Percentiles rank a stretch among this genome's conserved stretches.
These are phyloP conservation scores for Distichodus sexfasciatus DNA, from an alignment of 2,797 vertebrate genomes.

Conservation along the genomic window DNA sequence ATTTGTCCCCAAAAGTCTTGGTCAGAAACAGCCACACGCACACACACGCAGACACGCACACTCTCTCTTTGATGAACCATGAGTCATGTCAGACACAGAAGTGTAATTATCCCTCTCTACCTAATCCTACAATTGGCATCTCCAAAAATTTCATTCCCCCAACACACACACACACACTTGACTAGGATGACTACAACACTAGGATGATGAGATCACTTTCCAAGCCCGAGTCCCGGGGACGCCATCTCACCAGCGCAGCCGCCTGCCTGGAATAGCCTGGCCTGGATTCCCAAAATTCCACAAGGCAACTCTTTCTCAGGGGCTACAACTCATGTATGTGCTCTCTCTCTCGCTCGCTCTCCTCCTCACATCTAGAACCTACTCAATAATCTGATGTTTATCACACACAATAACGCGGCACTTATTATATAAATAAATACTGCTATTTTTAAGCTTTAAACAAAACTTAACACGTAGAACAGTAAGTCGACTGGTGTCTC, in stretches of 20 bases:
- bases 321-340: background rate
- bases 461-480: too few species aligned
- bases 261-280: conserved; percentile 29
- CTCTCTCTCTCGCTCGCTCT: background rate
- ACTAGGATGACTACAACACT: conserved; percentile 17
- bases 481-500: too few species aligned
- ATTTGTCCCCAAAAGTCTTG: too few species aligned
- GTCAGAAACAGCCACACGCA: too few species aligned
- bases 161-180: background rate
- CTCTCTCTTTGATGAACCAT: background rate
- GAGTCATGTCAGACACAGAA: conserved; percentile 33
- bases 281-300: conserved; percentile 55
- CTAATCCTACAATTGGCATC: conserved; percentile 48
- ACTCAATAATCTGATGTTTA: background rate
- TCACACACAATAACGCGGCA: background rate
- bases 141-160: conserved; percentile 11
- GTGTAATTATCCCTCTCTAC: conserved; percentile 42
- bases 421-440: too few species aligned
- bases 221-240: background rate
- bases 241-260: conserved; percentile 8
- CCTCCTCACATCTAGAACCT: background rate
- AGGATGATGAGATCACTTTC: conserved; percentile 21
- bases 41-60: background rate
- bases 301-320: background rate
- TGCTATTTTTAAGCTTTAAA: too few species aligned